Evolutionary conservation across 2,797 vertebrate genomes (phyloP).

Genomic region (Champsocephalus esox): DNA sequence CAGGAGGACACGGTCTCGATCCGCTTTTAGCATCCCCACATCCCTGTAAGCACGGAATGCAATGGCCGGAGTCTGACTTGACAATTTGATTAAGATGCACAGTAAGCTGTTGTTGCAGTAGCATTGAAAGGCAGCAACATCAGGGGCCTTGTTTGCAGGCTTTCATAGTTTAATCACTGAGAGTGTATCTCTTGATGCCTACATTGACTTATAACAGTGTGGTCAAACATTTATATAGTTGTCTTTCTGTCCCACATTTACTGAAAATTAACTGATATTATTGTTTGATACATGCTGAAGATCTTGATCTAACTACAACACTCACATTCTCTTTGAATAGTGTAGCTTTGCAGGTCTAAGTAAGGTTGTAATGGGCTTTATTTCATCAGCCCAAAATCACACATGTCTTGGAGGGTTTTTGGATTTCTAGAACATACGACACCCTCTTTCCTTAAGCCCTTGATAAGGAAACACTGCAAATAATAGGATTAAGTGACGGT

Average conservation of each 20-base stretch:
- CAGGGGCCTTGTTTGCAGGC: conserved; percentile 18
- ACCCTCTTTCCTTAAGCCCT: not conserved
- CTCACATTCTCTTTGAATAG: not conserved
- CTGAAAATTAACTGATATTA: conserved; percentile 3
- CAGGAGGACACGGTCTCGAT: conserved; percentile 59
- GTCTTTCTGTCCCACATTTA: not conserved
- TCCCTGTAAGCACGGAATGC: conserved; percentile 32
- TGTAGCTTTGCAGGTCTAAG: not conserved
- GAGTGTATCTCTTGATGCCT: not conserved
- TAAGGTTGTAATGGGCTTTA: not conserved
- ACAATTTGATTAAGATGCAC: conserved; percentile 64
- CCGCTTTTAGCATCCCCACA: conserved; percentile 74
- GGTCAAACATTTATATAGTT: not conserved
- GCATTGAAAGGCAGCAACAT: conserved; percentile 9
- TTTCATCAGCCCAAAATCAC: not conserved
- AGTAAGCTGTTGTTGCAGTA: conserved; percentile 52
- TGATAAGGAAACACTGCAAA: not conserved
- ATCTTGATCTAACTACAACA: not conserved
- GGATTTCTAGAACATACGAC: not conserved
- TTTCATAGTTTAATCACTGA: not conserved
- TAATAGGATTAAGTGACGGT: not conserved
- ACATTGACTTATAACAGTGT: not conserved
- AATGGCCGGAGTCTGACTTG: conserved; percentile 52
- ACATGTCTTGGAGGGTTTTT: not conserved
- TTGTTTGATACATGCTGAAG: not conserved